These are phyloP conservation scores for Podocnemis expansa DNA, from an alignment of 2,113 vertebrate genomes.

Conservation along the genomic window DNA sequence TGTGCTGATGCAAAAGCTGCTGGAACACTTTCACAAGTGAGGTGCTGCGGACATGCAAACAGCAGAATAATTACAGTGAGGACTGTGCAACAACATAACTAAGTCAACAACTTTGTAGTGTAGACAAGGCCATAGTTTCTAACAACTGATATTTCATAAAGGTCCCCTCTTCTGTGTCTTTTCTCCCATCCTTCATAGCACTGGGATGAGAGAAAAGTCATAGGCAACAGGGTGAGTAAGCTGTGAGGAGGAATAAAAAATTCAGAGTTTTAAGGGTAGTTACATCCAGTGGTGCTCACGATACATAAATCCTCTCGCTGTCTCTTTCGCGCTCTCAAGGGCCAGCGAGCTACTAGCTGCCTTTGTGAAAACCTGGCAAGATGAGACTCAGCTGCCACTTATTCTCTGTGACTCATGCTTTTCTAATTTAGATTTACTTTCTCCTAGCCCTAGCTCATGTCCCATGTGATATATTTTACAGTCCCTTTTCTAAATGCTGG, in stretches of 20 bases:
- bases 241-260: not conserved
- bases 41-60: too few relatives aligned
- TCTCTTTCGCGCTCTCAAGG: not conserved
- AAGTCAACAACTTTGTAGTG: too few relatives aligned
- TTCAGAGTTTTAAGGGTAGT: not conserved
- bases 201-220: too few relatives aligned
- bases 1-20: too few relatives aligned
- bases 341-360: rapidly evolving
- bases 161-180: not conserved
- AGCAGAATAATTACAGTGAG: too few relatives aligned
- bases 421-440: not conserved
- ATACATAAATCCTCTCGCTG: not conserved
- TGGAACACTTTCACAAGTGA: too few relatives aligned
- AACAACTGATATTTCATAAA: not conserved
- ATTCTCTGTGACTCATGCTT: not conserved
- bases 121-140: not conserved
- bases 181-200: not conserved
- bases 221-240: not conserved
- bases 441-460: not conserved
- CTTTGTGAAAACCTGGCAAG: not conserved
- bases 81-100: too few relatives aligned
- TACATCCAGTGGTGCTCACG: not conserved
- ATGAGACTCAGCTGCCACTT: not conserved
- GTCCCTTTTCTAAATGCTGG: not conserved
- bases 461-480: not conserved